Percentiles rank a stretch among this genome's conserved stretches.
These are phyloP conservation scores for Pipa parva DNA, from an alignment of 2,113 vertebrate genomes.

Conservation along the genomic window DNA sequence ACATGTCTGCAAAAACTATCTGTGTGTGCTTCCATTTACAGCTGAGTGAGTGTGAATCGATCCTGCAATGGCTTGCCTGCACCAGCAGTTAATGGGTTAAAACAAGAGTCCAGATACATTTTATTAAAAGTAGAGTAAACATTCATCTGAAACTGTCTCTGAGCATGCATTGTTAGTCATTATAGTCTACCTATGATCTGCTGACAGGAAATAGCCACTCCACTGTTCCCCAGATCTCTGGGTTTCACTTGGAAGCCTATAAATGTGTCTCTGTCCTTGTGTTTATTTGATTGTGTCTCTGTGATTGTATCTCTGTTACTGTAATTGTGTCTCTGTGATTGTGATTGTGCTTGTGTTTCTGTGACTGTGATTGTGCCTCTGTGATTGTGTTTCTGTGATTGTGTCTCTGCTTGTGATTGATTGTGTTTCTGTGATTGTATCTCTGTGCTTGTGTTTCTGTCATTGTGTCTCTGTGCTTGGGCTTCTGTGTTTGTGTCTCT, in stretches of 20 bases:
- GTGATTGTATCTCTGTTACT: too few species aligned
- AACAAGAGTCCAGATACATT: neutral
- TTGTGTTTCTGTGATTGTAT: too few species aligned
- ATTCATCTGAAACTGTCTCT: neutral
- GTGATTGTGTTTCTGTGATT: too few species aligned
- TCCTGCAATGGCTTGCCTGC: neutral
- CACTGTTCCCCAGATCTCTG: constrained; percentile 20
- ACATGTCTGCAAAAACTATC: too few species aligned
- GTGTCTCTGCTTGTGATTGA: too few species aligned
- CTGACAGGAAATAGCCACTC: constrained; percentile 11
- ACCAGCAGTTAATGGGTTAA: neutral
- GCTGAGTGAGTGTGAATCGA: neutral
- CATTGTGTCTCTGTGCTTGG: too few species aligned
- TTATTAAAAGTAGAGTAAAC: constrained; percentile 8
- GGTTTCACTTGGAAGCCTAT: constrained; percentile 3
- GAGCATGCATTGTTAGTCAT: neutral
- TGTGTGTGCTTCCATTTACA: neutral
- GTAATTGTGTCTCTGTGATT: too few species aligned
- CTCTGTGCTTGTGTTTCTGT: too few species aligned
- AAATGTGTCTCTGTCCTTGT: constrained; percentile 23
- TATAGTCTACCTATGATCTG: neutral
- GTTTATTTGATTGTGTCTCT: too few species aligned
- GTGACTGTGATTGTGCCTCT: too few species aligned
- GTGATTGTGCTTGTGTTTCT: too few species aligned
- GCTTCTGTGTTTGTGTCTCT: too few species aligned